These are phyloP conservation scores for Lucilia cuprina DNA, from an alignment of 1,140 invertebrate genomes.

Conservation along the genomic window DNA sequence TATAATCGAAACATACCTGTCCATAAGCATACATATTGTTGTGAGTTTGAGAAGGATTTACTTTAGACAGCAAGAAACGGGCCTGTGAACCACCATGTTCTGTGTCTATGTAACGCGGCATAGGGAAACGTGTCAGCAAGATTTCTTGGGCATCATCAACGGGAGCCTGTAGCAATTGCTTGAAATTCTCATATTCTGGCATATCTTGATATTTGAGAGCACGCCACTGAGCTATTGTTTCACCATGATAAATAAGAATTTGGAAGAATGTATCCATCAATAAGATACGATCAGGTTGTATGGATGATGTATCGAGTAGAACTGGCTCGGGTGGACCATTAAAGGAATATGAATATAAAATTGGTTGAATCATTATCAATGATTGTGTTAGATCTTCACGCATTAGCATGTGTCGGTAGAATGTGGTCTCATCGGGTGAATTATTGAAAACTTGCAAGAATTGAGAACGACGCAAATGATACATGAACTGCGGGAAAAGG, in stretches of 20 bases:
- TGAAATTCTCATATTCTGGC: constrained; percentile 97
- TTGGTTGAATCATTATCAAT: constrained; percentile 99
- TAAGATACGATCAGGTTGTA: constrained; percentile 95
- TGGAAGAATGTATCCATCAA: constrained; percentile 99
- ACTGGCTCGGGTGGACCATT: constrained; percentile 97
- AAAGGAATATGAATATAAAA: constrained; percentile 98
- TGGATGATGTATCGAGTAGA: constrained; percentile 94
- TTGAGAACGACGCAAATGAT: constrained; percentile 96
- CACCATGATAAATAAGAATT: constrained; percentile 99
- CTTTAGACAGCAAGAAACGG: constrained; percentile 97
- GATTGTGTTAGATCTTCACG: constrained; percentile 97
- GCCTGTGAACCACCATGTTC: constrained; percentile 98
- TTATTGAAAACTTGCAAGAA: constrained; percentile 99
- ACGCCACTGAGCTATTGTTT: constrained; percentile 98
- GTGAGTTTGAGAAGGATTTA: constrained; percentile 99
- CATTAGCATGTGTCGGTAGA: constrained; percentile 97
- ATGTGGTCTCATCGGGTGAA: constrained; percentile 99
- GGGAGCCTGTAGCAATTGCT: constrained; percentile 93
- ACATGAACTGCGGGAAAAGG: constrained; percentile 99
- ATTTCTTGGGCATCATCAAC: constrained; percentile 98
- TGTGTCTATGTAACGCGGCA: constrained; percentile 98
- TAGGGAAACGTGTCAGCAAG: constrained; percentile 93
- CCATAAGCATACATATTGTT: constrained; percentile 97
- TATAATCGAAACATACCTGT: constrained; percentile 67
- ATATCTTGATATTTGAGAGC: constrained; percentile 93